These are phyloP conservation scores for Larimichthys crocea DNA, from an alignment of 2,113 vertebrate species.

Conservation along the genomic window DNA sequence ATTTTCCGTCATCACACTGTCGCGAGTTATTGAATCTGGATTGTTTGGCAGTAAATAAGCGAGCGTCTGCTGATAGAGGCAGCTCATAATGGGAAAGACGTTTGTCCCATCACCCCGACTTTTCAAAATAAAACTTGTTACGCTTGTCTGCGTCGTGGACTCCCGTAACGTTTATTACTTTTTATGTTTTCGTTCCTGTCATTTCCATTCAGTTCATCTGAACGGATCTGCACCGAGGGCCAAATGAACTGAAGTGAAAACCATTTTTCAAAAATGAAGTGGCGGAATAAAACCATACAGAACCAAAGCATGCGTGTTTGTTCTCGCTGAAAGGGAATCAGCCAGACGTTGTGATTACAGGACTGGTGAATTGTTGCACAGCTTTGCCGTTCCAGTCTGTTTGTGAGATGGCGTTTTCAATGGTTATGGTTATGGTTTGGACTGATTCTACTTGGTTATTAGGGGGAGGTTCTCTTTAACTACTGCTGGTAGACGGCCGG, in stretches of 20 bases:
- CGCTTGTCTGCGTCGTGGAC: neutral
- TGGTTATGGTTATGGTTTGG: neutral
- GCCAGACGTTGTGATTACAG: neutral
- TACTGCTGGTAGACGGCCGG: neutral
- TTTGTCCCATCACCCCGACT: constrained; percentile 10
- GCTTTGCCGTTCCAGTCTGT: neutral
- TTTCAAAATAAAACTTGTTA: constrained; percentile 3
- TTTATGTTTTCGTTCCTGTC: constrained; percentile 1
- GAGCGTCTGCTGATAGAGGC: neutral
- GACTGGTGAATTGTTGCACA: too few relatives aligned
- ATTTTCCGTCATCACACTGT: too few relatives aligned
- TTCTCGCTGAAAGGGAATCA: neutral
- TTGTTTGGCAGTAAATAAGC: constrained; percentile 15
- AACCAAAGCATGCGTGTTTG: neutral
- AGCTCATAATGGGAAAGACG: constrained; percentile 1
- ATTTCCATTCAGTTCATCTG: neutral
- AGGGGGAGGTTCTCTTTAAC: neutral
- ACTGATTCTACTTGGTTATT: neutral
- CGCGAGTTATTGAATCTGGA: neutral
- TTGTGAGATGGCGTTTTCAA: neutral
- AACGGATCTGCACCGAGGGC: neutral
- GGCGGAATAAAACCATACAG: neutral
- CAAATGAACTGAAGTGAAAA: neutral
- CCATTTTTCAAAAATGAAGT: neutral
- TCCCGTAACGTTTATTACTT: neutral